These are phyloP conservation scores for Brachystomella parvula DNA, from an alignment of 1,140 invertebrate species.

Conservation along the genomic window DNA sequence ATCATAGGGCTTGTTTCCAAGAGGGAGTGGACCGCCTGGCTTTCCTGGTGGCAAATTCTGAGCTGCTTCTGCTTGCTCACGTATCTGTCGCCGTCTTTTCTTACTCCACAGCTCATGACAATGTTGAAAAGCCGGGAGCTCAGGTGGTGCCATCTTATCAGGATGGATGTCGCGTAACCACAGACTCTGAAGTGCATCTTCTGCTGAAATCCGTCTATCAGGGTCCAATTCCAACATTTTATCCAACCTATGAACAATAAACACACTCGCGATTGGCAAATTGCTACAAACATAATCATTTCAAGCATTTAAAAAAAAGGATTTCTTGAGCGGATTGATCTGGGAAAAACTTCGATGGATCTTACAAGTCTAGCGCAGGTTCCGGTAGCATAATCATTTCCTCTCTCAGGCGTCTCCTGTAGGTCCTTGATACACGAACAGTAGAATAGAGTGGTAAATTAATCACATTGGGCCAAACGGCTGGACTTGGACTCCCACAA, in stretches of 20 bases:
- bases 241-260: constrained; percentile 55
- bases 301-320: background rate
- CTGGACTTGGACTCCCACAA: constrained; percentile 92
- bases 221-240: constrained; percentile 96
- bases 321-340: background rate
- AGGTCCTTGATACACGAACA: constrained; percentile 82
- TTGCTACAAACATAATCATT: background rate
- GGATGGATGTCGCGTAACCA: constrained; percentile 90
- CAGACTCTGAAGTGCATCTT: constrained; percentile 83
- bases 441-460: constrained; percentile 86
- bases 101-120: constrained; percentile 99
- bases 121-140: constrained; percentile 91
- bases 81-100: constrained; percentile 67
- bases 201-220: constrained; percentile 82
- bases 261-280: background rate
- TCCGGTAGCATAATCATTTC: constrained; percentile 87
- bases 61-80: constrained; percentile 61
- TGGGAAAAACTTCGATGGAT: background rate
- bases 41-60: constrained; percentile 23
- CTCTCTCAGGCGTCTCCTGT: constrained; percentile 79
- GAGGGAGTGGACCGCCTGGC: background rate
- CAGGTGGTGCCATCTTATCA: constrained; percentile 68
- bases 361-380: constrained; percentile 70
- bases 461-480: constrained; percentile 96
- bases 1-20: too few relatives aligned